phyloP scores from a whole-genome alignment of 2,113 vertebrate species.

The Oreochromis aureus region DNA sequence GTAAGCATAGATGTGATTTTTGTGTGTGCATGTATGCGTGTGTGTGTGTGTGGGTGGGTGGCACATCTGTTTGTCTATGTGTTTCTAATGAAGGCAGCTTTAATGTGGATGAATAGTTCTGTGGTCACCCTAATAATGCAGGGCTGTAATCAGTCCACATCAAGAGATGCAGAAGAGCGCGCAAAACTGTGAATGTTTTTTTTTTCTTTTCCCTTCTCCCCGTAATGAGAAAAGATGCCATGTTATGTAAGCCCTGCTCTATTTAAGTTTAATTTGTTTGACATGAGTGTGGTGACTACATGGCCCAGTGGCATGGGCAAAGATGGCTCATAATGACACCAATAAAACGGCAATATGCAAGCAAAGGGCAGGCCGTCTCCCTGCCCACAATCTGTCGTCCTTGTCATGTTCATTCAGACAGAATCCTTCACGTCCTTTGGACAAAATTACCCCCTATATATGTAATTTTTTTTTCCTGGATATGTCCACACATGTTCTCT shows the following conservation, averaged over 20 bases:
- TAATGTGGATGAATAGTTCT: conserved; percentile 38
- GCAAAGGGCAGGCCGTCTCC: background rate
- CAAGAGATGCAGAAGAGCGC: background rate
- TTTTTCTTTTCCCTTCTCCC: background rate
- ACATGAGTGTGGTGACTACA: conserved; percentile 39
- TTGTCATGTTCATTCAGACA: background rate
- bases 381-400: background rate
- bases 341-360: background rate
- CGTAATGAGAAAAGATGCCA: conserved; percentile 63
- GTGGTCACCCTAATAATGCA: conserved; percentile 29
- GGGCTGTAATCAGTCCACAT: conserved; percentile 36
- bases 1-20: background rate
- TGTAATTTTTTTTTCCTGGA: background rate
- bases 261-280: conserved; percentile 59
- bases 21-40: background rate
- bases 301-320: conserved; percentile 13
- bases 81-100: conserved; percentile 32
- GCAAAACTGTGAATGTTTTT: conserved; percentile 17
- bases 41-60: background rate
- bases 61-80: conserved; percentile 17
- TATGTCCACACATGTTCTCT: background rate
- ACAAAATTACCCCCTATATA: background rate
- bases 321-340: background rate
- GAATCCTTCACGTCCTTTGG: background rate
- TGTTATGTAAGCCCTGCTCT: conserved; percentile 58